Conservation (phyloP, 1,140 invertebrate genomes). For the Lordiphosa stackelbergi region DNA sequence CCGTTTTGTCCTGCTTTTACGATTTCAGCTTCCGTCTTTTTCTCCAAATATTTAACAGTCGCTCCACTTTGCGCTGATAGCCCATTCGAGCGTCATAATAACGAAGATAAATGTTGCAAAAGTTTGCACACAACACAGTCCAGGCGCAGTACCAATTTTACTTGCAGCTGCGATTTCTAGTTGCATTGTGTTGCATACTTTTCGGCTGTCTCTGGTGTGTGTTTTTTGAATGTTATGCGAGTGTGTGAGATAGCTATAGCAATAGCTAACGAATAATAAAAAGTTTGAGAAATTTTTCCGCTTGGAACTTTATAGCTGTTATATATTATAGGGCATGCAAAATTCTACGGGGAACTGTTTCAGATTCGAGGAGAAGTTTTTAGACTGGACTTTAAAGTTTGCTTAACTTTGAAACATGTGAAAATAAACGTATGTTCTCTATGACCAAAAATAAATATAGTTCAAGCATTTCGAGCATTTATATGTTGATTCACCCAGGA, state of each 20-base stretch:
- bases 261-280: conserved; percentile 35
- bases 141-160: conserved; percentile 15
- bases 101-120: conserved; percentile 73
- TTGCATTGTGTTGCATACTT: conserved; percentile 61
- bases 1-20: neutral
- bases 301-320: conserved; percentile 37
- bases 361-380: conserved; percentile 3
- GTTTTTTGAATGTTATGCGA: conserved; percentile 9
- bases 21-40: conserved; percentile 12
- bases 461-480: no score
- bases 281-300: conserved; percentile 47
- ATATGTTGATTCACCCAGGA: no score
- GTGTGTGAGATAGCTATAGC: neutral
- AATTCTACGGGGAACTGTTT: conserved; percentile 22
- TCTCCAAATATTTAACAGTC: conserved; percentile 66
- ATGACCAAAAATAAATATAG: no score
- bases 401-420: no score
- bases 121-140: conserved; percentile 54
- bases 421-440: no score
- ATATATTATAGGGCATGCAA: conserved; percentile 22
- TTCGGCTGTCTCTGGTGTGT: conserved; percentile 35
- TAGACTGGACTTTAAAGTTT: neutral
- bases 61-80: conserved; percentile 64
- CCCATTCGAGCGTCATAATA: conserved; percentile 74
- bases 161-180: conserved; percentile 40